These are phyloP conservation scores for Heterotilapia buettikoferi DNA, from an alignment of 2,113 vertebrate species.

Conservation along the genomic window DNA sequence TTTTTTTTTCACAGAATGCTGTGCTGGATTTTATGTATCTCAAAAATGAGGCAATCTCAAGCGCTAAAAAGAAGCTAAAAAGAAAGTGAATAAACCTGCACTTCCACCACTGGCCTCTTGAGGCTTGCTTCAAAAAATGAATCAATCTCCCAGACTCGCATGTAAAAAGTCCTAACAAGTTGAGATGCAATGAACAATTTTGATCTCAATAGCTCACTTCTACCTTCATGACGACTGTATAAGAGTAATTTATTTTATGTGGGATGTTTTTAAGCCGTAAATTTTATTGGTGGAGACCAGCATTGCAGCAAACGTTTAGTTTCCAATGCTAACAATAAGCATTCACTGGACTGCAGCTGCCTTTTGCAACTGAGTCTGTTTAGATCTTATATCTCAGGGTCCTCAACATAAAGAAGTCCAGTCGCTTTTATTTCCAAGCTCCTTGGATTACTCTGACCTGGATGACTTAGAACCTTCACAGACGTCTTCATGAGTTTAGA, in stretches of 20 bases:
- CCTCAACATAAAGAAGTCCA: neutral
- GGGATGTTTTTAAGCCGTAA: accelerated
- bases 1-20: neutral
- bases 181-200: neutral
- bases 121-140: neutral
- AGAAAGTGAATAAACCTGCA: neutral
- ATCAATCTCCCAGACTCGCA: accelerated
- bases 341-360: neutral
- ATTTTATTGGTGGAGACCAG: neutral
- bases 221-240: accelerated
- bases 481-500: neutral
- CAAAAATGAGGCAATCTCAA: neutral
- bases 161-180: neutral
- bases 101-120: neutral
- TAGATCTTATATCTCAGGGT: neutral
- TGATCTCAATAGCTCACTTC: accelerated
- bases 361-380: neutral
- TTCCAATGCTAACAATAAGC: neutral
- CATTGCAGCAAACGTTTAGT: neutral
- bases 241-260: neutral
- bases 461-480: neutral
- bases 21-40: neutral
- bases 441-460: accelerated
- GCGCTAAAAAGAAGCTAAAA: neutral
- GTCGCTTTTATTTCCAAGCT: neutral